Evolutionary conservation across 2,797 vertebrate species (phyloP), one percentile per base, ranked within the genome.

Genomic region (Liasis olivaceus): DNA sequence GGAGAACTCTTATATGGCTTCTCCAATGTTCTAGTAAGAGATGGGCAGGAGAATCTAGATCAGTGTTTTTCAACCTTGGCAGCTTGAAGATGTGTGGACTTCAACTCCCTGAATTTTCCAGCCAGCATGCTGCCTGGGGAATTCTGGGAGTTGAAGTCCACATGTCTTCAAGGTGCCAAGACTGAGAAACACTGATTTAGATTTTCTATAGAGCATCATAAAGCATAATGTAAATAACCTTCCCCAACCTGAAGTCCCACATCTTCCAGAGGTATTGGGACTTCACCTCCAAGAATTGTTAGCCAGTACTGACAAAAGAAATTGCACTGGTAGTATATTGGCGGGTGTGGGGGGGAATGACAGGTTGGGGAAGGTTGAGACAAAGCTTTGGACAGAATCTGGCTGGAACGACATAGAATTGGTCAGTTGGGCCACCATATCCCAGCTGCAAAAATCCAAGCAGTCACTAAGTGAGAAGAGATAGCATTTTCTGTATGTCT

Each of bases 301-400:
- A 72, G 15, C 31, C 7, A 3, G 69, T 36, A 20, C 36, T 72
- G 15, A 36, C 31, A 72, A 36, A 72, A 31, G 15, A 72, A 72
- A 72, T 36, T 54, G 14, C 14, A 72, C 15, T 72, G 31, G 66
- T 5, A 36, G 31, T 36, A 14, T 72, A 36, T 36, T 2, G 14
- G 0, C 3, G 59, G n/a, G n/a, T 0, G 1, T 0, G 5, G 1
- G 66, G n/a, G 4, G 12, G 42, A 42, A 42, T 22, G 5, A 20
- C 15, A 59, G 59, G 2, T 62, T 62, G n/a, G 2, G 66, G 14
- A 15, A 6, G 66, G n/a, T 69, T 15, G 31, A 36, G 36, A 69
- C n/a, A 31, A 54, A 54, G 66, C 36, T 85, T 8, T 36, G 51
- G 63, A 84, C n/a, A 92, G 51, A 54, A 58, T 42, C 54, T 47